Base-by-base conservation (phyloP, 1,140 invertebrate species). In the Catajapyx aquilonaris region DNA sequence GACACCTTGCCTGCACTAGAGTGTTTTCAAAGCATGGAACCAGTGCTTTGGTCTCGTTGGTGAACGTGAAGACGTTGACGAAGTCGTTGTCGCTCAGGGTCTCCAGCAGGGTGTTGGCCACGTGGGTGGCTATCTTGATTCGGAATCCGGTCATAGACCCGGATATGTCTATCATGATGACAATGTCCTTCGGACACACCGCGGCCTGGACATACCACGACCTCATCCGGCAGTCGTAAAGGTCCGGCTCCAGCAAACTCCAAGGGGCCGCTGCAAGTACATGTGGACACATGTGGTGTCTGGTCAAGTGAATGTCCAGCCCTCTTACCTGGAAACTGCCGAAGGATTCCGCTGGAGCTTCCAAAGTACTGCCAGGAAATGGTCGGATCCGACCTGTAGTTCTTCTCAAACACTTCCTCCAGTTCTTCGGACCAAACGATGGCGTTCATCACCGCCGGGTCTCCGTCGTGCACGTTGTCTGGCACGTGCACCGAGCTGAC, bases 81-180 rank as follows among this genome's bases (percentile, higher is more conserved):
- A 85, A 95, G 57, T 99, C 95, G 56, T 99, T 94, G 50, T 97
- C 94, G 7, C 83, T 94, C 5, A 99, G 69, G 0, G 95, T 98
- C 21, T 94, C 83, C 41, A 99, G 56, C 30, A 99, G 78, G 21
- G 76, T 78, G 11, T 68, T 61, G 35, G 93, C 75, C 1, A 91
- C 88, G 39, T 91, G 86, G 50, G 78, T 76, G 4, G 93, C 90
- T 41, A 98, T 94, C 57, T 87, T 81, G 51, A 80, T 72, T 43
- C 87, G 65, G 47, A 86, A 71, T 4, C 94, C 94, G 16, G 76
- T 80, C 95, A 99, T 99, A 10, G 91, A 96, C n/a, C 94, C 95
- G 39, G 86, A 85, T 25, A 71, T 73, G 53, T 99, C 95, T 28
- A 99, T 65, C 17, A 99, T 59, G 41, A 99, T 93, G 16, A 99